These are phyloP conservation scores for Pomatostomus ruficeps DNA, from an alignment of 2,113 vertebrate species.

Conservation along the genomic window DNA sequence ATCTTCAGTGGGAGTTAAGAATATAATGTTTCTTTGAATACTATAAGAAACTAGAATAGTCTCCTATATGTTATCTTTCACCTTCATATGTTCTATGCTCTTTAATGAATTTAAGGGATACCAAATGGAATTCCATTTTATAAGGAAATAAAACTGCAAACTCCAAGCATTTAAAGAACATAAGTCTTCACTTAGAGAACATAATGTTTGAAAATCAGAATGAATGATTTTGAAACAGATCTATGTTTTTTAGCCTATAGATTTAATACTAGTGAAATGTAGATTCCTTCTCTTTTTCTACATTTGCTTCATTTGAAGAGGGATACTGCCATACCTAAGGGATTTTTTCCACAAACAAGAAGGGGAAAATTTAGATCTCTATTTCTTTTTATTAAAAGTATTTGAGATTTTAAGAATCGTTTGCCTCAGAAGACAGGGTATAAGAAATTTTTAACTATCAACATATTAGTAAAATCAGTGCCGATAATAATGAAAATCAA, in stretches of 20 bases:
- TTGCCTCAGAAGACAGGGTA: not conserved
- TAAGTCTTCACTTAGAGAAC: not conserved
- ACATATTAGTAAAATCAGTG: not conserved
- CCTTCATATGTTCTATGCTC: not conserved
- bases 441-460: not conserved
- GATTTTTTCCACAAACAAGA: not conserved
- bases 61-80: not conserved
- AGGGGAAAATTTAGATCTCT: not conserved
- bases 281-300: not conserved
- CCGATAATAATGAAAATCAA: not conserved
- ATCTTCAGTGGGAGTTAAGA: not conserved
- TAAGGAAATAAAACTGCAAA: not conserved
- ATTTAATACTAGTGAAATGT: not conserved
- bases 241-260: not conserved
- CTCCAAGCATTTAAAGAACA: not conserved
- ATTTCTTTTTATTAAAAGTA: not conserved
- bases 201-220: not conserved
- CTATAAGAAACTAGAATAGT: not conserved
- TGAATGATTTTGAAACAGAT: not conserved
- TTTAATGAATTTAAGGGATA: not conserved
- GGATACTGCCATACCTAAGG: not conserved
- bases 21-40: not conserved
- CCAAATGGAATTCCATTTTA: not conserved
- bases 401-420: not conserved
- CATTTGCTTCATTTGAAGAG: not conserved